Conservation (phyloP, 1,140 invertebrate genomes). For the Lepidurus couesii region DNA sequence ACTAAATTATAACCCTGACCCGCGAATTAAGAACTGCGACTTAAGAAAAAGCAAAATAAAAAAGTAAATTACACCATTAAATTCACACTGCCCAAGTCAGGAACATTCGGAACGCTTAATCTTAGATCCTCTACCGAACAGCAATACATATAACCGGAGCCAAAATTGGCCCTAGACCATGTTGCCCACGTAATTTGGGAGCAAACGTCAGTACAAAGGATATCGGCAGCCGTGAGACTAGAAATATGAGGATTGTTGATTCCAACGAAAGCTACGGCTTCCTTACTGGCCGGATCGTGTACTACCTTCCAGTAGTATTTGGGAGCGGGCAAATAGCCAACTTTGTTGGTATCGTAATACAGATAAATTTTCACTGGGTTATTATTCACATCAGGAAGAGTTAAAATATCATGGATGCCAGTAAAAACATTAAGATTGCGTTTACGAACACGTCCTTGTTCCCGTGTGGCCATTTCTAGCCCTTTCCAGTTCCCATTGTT, state of each 20-base stretch:
- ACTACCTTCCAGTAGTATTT: constrained; percentile 38
- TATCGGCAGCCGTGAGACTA: not conserved
- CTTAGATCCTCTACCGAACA: constrained; percentile 30
- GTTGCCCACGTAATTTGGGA: constrained; percentile 30
- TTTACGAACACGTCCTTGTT: constrained; percentile 23
- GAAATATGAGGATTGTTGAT: constrained; percentile 34
- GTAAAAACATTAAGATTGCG: constrained; percentile 28
- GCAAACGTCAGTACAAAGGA: constrained; percentile 30
- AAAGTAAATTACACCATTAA: not conserved
- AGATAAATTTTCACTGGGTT: constrained; percentile 31
- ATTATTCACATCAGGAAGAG: constrained; percentile 31
- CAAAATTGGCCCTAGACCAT: constrained; percentile 25
- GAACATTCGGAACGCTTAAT: not conserved
- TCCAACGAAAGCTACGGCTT: constrained; percentile 36
- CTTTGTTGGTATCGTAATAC: constrained; percentile 26
- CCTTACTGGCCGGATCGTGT: constrained; percentile 35
- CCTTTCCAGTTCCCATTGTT: constrained; percentile 41
- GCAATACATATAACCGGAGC: constrained; percentile 32
- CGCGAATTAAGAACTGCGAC: not conserved
- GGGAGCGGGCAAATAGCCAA: constrained; percentile 33
- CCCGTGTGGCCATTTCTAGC: constrained; percentile 30
- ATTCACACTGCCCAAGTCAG: not conserved
- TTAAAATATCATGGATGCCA: constrained; percentile 31
- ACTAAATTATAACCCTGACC: too few relatives aligned
- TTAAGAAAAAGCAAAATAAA: not conserved